These are phyloP conservation scores for Drosophila fulvimacula DNA, from an alignment of 2,888 invertebrate species.

Conservation along the genomic window DNA sequence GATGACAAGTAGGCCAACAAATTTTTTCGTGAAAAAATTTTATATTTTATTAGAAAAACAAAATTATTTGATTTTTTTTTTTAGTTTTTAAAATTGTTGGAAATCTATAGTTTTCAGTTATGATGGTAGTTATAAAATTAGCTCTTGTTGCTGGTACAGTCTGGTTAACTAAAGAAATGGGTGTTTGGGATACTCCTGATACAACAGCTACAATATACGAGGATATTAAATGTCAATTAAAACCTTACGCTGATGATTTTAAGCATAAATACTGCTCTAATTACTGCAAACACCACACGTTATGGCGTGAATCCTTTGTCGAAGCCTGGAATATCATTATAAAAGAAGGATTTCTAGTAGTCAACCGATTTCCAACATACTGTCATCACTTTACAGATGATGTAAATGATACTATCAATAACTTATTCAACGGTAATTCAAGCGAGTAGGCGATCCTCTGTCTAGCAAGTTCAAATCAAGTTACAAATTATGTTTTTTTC, in stretches of 20 bases:
- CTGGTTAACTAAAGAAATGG: slow-evolving; percentile 36
- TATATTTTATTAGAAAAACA: neutral
- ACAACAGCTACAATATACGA: slow-evolving; percentile 30
- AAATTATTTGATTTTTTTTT: slow-evolving; percentile 4
- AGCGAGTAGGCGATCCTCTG: slow-evolving; percentile 30
- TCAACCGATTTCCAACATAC: slow-evolving; percentile 38
- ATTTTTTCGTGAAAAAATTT: neutral
- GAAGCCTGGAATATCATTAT: slow-evolving; percentile 47
- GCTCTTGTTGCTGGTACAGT: slow-evolving; percentile 51
- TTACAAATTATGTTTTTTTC: neutral
- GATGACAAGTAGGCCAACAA: slow-evolving; percentile 36
- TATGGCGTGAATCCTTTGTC: slow-evolving; percentile 46
- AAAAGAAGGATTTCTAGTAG: slow-evolving; percentile 20
- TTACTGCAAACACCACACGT: neutral
- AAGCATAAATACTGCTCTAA: slow-evolving; percentile 23
- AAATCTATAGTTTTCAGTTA: slow-evolving; percentile 25
- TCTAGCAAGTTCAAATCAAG: slow-evolving; percentile 1
- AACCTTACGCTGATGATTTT: slow-evolving; percentile 23
- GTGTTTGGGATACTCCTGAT: slow-evolving; percentile 51
- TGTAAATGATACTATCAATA: slow-evolving; percentile 27
- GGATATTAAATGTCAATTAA: slow-evolving; percentile 31
- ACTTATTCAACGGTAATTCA: slow-evolving; percentile 7
- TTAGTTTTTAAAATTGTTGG: neutral
- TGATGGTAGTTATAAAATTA: slow-evolving; percentile 35
- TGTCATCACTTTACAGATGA: slow-evolving; percentile 42